A percentile compares a stretch with the other conserved stretches of the same genome.
These are phyloP conservation scores for Chaetorhynchus papuensis DNA, from an alignment of 2,113 vertebrate species.

Conservation along the genomic window DNA sequence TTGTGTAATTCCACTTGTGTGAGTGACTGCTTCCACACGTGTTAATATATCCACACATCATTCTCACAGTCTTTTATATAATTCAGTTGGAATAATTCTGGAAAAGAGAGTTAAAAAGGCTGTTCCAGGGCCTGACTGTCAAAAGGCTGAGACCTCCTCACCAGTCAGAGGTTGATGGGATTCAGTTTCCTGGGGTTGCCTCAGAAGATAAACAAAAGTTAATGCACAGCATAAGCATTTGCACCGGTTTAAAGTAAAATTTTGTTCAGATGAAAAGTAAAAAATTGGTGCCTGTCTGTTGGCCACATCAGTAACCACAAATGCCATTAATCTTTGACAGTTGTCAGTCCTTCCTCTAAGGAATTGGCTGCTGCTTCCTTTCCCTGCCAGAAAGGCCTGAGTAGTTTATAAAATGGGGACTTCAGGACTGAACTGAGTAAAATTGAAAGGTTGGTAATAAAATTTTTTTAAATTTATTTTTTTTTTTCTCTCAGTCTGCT, in stretches of 20 bases:
- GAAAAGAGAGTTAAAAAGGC: neutral
- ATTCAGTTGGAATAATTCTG: neutral
- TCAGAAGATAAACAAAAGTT: neutral
- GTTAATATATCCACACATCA: neutral
- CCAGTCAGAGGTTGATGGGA: neutral
- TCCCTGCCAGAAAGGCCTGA: neutral
- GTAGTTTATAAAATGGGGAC: neutral
- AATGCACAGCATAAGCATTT: neutral
- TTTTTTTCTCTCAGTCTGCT: neutral
- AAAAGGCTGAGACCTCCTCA: neutral
- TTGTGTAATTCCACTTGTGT: neutral
- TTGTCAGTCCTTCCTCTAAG: constrained; percentile 63
- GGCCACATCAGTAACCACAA: constrained; percentile 37
- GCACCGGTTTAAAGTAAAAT: constrained; percentile 42
- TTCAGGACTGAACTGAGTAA: neutral
- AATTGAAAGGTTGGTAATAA: neutral
- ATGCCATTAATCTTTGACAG: constrained; percentile 62
- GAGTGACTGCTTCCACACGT: neutral
- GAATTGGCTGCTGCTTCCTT: constrained; percentile 51
- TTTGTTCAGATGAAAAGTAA: constrained; percentile 24
- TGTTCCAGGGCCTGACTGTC: neutral
- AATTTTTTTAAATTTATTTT: neutral
- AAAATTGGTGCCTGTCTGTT: neutral
- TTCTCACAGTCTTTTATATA: neutral
- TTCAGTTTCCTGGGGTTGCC: neutral